Evolutionary conservation across 1,140 invertebrate genomes (phyloP).

Genomic region (Drosophila gunungcola): DNA sequence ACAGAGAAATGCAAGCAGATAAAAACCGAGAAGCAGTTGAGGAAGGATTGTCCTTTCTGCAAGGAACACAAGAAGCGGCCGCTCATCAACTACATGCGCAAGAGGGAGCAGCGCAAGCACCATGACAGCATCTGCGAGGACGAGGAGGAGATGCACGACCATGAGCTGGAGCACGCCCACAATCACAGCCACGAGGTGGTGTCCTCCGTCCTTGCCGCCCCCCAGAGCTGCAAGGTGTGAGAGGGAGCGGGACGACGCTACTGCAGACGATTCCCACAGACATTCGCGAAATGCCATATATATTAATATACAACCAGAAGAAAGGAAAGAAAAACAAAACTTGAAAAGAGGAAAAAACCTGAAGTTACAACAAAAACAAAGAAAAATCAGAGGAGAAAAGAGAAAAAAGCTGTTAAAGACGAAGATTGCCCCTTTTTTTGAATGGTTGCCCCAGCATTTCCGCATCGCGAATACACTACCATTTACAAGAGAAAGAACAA

Average conservation of each 20-base stretch:
- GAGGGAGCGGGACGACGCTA: conserved; percentile 12
- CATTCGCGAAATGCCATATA: conserved; percentile 72
- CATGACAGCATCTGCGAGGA: conserved; percentile 86
- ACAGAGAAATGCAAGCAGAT: conserved; percentile 82
- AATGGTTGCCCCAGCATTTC: conserved; percentile 52
- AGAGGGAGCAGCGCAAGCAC: conserved; percentile 85
- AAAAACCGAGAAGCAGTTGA: conserved; percentile 71
- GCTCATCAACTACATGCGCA: conserved; percentile 86
- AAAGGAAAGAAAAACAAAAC: conserved; percentile 27
- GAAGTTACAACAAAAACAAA: conserved; percentile 25
- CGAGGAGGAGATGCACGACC: conserved; percentile 85
- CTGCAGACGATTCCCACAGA: conserved; percentile 9
- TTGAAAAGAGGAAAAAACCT: conserved; percentile 6
- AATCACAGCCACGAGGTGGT: conserved; percentile 40
- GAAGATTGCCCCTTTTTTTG: conserved; percentile 29
- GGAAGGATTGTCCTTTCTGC: conserved; percentile 86
- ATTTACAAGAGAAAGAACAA: conserved; percentile 61
- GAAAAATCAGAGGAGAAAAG: conserved; percentile 8
- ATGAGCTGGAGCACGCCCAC: conserved; percentile 40
- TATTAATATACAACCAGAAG: conserved; percentile 25
- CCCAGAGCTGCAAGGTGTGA: conserved; percentile 74
- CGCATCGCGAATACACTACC: conserved; percentile 71
- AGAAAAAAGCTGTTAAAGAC: conserved; percentile 37
- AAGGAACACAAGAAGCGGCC: conserved; percentile 86
- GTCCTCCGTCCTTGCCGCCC: conserved; percentile 54